Evolutionary conservation across 30 jellyfish, hydroid and myxozoan species (phyloP).

Genomic region (Cassiopea xamachana): DNA sequence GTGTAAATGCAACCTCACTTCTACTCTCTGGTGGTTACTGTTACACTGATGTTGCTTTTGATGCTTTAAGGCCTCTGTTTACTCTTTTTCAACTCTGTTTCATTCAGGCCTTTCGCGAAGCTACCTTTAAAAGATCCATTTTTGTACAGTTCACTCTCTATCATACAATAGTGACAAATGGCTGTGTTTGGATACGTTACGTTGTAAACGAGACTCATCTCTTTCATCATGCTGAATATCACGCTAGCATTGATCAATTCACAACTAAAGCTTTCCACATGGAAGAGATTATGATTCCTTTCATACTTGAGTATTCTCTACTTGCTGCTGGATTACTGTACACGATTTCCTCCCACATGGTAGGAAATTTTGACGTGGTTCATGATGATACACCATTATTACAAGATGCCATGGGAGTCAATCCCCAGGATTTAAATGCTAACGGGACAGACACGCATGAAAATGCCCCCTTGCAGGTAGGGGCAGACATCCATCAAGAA

Average conservation of each 20-base stretch:
- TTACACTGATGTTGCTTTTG: slow-evolving; percentile 37
- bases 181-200: slow-evolving; percentile 49
- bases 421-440: no score
- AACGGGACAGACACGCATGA: no score
- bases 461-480: not conserved
- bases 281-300: slow-evolving; percentile 57
- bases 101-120: slow-evolving; percentile 55
- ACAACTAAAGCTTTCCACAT: not conserved
- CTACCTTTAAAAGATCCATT: slow-evolving; percentile 16
- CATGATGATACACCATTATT: not conserved
- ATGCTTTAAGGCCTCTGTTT: slow-evolving; percentile 21
- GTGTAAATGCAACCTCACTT: not conserved
- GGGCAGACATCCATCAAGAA: not conserved
- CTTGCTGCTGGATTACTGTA: slow-evolving; percentile 62
- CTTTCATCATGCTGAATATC: not conserved
- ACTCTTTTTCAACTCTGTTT: slow-evolving; percentile 40
- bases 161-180: slow-evolving; percentile 48
- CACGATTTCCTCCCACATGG: slow-evolving; percentile 33
- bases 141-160: slow-evolving; percentile 21
- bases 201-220: slow-evolving; percentile 55
- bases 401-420: no score
- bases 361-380: not conserved
- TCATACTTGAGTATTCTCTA: slow-evolving; percentile 62
- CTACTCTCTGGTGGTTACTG: slow-evolving; percentile 10
- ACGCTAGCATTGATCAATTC: slow-evolving; percentile 3